phyloP scores from a whole-genome alignment of 2,113 vertebrate genomes.

The Arothron firmamentum region DNA sequence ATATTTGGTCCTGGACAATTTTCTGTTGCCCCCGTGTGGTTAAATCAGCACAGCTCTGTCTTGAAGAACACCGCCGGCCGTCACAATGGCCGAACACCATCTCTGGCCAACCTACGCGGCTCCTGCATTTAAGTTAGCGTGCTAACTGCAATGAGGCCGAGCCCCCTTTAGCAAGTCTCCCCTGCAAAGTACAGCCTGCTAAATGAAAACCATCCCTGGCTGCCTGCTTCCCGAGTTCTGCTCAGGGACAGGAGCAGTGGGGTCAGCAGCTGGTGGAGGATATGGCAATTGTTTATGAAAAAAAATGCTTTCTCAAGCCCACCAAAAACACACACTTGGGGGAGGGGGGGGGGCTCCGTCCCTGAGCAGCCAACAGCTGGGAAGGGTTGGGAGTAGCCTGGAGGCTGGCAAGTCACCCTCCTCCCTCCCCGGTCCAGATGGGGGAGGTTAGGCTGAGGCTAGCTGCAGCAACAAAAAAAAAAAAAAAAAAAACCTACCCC shows the following conservation, averaged over 20 bases:
- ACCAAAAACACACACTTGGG: constrained; percentile 81
- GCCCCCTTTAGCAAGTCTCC: constrained; percentile 74
- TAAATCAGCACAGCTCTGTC: not conserved
- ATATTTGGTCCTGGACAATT: too few species aligned
- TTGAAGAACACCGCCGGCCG: too few species aligned
- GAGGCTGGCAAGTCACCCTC: constrained; percentile 95
- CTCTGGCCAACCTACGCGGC: constrained; percentile 72
- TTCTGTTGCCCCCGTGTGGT: not conserved
- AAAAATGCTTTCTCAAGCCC: constrained; percentile 95
- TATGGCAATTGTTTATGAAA: constrained; percentile 99
- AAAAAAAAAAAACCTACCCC: constrained; percentile 71
- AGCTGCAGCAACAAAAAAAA: constrained; percentile 77
- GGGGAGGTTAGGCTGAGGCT: constrained; percentile 96
- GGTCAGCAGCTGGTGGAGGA: constrained; percentile 99
- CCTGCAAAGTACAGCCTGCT: constrained; percentile 63
- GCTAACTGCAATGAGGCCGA: constrained; percentile 81
- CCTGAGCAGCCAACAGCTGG: constrained; percentile 94
- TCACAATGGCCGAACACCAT: constrained; percentile 28
- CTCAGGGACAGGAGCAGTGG: constrained; percentile 82
- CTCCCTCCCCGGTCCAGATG: constrained; percentile 86
- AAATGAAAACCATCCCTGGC: constrained; percentile 90
- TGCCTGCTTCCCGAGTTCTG: constrained; percentile 43
- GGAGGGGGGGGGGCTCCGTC: constrained; percentile 69
- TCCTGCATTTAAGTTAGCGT: constrained; percentile 79
- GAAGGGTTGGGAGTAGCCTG: constrained; percentile 99